Base-by-base conservation (phyloP, 2,888 invertebrate genomes). In the Polyploca ridens region DNA sequence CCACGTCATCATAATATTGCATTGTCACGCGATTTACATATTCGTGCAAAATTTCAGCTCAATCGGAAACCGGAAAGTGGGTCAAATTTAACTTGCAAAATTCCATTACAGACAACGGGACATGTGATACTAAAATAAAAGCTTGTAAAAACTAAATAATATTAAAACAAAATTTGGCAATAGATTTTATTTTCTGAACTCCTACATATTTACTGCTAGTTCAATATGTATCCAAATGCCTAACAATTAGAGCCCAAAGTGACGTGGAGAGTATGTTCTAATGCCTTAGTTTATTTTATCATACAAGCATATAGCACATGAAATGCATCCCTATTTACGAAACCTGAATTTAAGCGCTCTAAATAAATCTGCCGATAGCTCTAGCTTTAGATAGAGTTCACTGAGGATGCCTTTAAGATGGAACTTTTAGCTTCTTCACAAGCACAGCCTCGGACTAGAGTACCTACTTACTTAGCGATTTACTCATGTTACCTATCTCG, bases 361-460 rank as follows among this genome's bases (percentile, higher is more conserved):
- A 64, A 76, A 74, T 68, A 74, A 76, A 74, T 76, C 65, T 64
- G 27, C 5, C 64, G 49, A 68, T 62, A 54, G 57, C 66, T 64
- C 60, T 64, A 63, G 68, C 61, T 54, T 19, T 54, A 54, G 19
- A 19, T 54, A 62, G 19, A 69, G 59, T 62, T 67, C 49, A 62
- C 64, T 62, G 64, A 63, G 68, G 62, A 70, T 46, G 65, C 46
- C 67, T 44, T 62, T 44, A 16, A 62, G 66, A 62, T 33, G 62
- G 41, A 63, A 62, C 65, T 62, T 70, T 68, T 71, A 74, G 41
- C 44, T 44, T 41, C 41, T 68, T 67, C 66, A 66, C 35, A 69
- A 65, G 61, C 44, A 66, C 69, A 69, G 64, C 62, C 66, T 44
- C 33, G 58, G 38, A 14, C 61, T 33, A 58, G 14, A 33, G 33